Conservation (phyloP, 2,888 invertebrate genomes). For the Eristalinus sepulchralis region DNA sequence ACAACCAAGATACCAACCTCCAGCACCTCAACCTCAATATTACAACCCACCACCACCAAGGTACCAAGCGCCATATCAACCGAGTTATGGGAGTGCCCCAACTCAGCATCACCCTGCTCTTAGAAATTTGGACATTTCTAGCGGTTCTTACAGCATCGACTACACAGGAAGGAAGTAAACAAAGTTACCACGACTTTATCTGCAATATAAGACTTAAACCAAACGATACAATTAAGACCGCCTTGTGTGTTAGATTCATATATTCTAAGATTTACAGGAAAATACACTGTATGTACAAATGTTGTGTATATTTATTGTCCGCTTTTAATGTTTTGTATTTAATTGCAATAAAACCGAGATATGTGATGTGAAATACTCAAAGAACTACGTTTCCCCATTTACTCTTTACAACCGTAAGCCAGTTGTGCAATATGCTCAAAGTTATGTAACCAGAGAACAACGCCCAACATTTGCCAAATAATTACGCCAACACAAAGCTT, state of each 20-base stretch:
- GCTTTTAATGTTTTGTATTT: not conserved
- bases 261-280: slow-evolving; percentile 5
- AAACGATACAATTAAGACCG: slow-evolving; percentile 52
- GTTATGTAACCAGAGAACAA: slow-evolving; percentile 36
- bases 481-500: slow-evolving; percentile 17
- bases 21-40: slow-evolving; percentile 70
- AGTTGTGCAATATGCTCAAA: slow-evolving; percentile 22
- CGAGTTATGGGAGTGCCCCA: slow-evolving; percentile 81
- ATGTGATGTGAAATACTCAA: slow-evolving; percentile 22
- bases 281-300: slow-evolving; percentile 10
- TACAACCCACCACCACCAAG: slow-evolving; percentile 76
- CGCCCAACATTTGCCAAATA: slow-evolving; percentile 33
- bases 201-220: slow-evolving; percentile 53
- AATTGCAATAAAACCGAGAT: slow-evolving; percentile 14
- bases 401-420: not conserved
- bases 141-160: slow-evolving; percentile 90
- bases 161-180: slow-evolving; percentile 84
- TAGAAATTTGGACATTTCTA: slow-evolving; percentile 86
- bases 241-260: slow-evolving; percentile 15
- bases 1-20: slow-evolving; percentile 72
- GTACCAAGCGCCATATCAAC: slow-evolving; percentile 79
- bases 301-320: not conserved
- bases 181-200: not conserved
- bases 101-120: slow-evolving; percentile 87
- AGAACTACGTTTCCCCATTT: not conserved